Evolutionary conservation across 2,888 invertebrate genomes (phyloP).

Genomic region (Mimachlamys varia): DNA sequence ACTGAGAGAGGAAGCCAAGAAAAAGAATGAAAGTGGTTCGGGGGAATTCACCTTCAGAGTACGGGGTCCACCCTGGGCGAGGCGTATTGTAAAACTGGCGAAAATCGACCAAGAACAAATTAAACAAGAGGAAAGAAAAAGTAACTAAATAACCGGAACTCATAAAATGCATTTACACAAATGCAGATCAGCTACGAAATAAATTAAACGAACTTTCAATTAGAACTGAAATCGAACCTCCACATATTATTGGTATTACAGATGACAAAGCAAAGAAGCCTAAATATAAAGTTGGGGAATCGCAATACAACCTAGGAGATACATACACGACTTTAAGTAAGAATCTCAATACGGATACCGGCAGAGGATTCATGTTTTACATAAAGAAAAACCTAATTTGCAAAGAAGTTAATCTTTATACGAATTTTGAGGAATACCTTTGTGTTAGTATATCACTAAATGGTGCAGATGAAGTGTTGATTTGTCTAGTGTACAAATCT

Average conservation of each 20-base stretch:
- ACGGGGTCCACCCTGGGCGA: too few relatives aligned
- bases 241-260: neutral
- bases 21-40: too few relatives aligned
- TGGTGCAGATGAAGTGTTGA: neutral
- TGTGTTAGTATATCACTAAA: neutral
- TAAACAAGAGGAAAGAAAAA: neutral
- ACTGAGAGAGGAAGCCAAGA: too few relatives aligned
- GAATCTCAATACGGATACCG: neutral
- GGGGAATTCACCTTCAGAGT: too few relatives aligned
- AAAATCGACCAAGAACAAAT: neutral
- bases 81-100: neutral
- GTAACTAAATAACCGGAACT: neutral
- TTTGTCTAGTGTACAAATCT: neutral
- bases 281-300: neutral
- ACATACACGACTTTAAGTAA: neutral
- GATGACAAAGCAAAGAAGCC: neutral
- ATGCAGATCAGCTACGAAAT: neutral
- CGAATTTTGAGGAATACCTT: too few relatives aligned
- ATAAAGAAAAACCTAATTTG: too few relatives aligned
- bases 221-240: neutral
- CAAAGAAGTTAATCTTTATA: too few relatives aligned
- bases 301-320: neutral
- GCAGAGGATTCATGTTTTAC: too few relatives aligned
- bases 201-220: neutral
- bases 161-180: neutral